phyloP scores from a whole-genome alignment of 2,113 vertebrate species.

The Pyxicephalus adspersus region DNA sequence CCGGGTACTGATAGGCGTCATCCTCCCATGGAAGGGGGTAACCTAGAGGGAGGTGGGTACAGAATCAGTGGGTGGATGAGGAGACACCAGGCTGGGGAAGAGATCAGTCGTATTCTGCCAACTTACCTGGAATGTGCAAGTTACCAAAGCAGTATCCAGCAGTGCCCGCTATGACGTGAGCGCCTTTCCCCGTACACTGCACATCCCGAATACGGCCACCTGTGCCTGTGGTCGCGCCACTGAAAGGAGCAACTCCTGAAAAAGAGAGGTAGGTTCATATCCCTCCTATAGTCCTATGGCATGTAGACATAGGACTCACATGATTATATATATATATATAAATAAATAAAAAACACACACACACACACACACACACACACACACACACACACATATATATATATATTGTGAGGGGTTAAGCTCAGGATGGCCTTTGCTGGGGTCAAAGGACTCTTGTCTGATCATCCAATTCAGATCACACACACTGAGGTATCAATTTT shows the following conservation, averaged over 20 bases:
- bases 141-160: conserved; percentile 93
- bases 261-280: neutral
- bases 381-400: too few relatives aligned
- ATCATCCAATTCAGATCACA: too few relatives aligned
- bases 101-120: neutral
- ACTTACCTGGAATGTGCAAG: conserved; percentile 83
- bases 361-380: too few relatives aligned
- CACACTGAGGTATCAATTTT: too few relatives aligned
- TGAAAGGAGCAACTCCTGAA: conserved; percentile 86
- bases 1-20: conserved; percentile 77
- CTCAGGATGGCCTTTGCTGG: too few relatives aligned
- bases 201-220: conserved; percentile 90
- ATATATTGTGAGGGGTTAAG: too few relatives aligned
- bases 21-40: conserved; percentile 88
- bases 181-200: conserved; percentile 86
- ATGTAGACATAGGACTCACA: too few relatives aligned
- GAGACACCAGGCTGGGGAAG: neutral
- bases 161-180: conserved; percentile 88
- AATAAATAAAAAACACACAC: too few relatives aligned
- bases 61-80: neutral
- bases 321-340: too few relatives aligned
- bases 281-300: too few relatives aligned
- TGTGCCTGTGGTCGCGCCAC: conserved; percentile 88
- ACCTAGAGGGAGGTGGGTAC: conserved; percentile 65
- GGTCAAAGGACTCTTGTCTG: too few relatives aligned